Evolutionary conservation across 2,888 invertebrate species (phyloP), one percentile per base, ranked within the genome.

Genomic region (Muscina levida): DNA sequence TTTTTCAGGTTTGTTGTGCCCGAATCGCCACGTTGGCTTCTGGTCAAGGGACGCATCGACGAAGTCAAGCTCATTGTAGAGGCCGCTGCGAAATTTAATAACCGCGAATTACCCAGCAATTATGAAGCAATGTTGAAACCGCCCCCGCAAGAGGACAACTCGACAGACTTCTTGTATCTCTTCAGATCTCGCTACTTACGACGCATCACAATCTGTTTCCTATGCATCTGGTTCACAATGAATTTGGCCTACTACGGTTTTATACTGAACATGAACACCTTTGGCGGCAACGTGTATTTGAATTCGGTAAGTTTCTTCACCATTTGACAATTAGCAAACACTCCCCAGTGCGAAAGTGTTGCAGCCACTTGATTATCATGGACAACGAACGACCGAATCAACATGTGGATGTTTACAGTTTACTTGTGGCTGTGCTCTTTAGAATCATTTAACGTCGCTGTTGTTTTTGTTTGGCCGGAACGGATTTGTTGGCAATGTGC

Each of bases 1-100:
- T 68, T 56, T 39, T 37, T 42, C 82, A 95, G 95, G 94, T 94
- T 94, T 90, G 91, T 95, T 42, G 90, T 95, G 73, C 95, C 95
- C n/a, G 95, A 95, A 92, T 95, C 95, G 1, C 95, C 95, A 0
- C 92, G 95, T 86, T 95, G 95, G 95, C 90, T 95, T 39, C 89
- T 95, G 67, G 94, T 94, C 46, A 93, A 94, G 92, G 95, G 95
- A 24, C 92, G 93, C 82, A 93, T 93, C n/a, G 92, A 93, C 79
- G 94, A 95, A 90, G 94, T 95, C 0, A 92, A 93, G 87, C 90
- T 88, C 37, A 93, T 95, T 67, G 89, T 95, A 46, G 92, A 93
- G 85, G 92, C 92, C 85, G 95, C 94, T 0, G 93, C 94, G 0
- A 92, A 91, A 76, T 92, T 93, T 84, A 95, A 95, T 88, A 92